Conservation (phyloP, 2,888 invertebrate genomes). For the Phytoseiulus persimilis region DNA sequence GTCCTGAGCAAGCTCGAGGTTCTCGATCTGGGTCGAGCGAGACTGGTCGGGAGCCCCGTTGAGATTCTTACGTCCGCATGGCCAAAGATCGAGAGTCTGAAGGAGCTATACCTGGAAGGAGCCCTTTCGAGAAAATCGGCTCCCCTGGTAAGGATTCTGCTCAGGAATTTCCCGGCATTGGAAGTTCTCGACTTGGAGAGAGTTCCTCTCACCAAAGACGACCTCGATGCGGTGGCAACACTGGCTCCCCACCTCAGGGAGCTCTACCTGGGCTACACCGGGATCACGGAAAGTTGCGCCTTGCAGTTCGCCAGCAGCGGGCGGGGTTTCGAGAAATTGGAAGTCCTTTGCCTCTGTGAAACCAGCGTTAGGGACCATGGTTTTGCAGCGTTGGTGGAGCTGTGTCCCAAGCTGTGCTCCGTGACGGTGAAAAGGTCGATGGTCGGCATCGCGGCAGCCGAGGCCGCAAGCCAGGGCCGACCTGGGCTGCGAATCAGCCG, state of each 20-base stretch:
- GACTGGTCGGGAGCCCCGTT: neutral
- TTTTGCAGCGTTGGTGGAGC: neutral
- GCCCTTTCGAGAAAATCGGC: neutral
- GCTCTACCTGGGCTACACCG: neutral
- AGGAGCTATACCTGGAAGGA: constrained; percentile 14
- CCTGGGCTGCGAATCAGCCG: neutral
- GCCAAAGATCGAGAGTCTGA: neutral
- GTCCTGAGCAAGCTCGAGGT: neutral
- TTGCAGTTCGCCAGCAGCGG: neutral
- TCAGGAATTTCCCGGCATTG: neutral
- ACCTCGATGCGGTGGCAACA: neutral
- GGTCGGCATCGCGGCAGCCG: neutral
- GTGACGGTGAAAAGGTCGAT: neutral
- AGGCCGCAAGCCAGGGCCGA: neutral
- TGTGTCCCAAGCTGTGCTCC: neutral
- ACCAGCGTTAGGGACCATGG: neutral
- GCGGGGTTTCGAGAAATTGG: neutral
- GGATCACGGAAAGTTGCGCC: neutral
- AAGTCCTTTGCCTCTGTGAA: neutral
- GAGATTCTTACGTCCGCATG: neutral
- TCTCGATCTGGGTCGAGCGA: constrained; percentile 8
- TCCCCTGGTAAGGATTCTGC: neutral
- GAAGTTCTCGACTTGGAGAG: constrained; percentile 9
- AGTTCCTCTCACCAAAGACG: neutral
- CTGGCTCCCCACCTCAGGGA: neutral